A percentile compares a stretch with the other conserved stretches of the same genome.
phyloP scores from a whole-genome alignment of 1,140 invertebrate species.

The Calephelis nemesis region DNA sequence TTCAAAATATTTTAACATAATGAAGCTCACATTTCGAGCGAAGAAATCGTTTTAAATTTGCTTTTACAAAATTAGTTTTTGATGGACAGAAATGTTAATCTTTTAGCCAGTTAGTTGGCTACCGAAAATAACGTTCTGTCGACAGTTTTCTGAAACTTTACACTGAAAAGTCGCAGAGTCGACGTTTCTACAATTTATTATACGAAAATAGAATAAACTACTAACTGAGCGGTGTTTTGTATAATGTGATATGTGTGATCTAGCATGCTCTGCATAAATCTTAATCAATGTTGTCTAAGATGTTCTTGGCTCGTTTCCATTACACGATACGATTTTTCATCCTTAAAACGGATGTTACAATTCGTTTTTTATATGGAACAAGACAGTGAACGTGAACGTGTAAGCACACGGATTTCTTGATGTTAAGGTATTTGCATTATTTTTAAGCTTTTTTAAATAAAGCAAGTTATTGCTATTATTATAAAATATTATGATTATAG shows the following conservation, averaged over 20 bases:
- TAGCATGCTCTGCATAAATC: constrained; percentile 53
- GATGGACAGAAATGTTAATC: constrained; percentile 63
- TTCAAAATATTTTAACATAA: constrained; percentile 28
- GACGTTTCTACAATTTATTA: constrained; percentile 31
- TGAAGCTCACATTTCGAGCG: constrained; percentile 35
- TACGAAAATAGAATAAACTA: constrained; percentile 48
- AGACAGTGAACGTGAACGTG: not conserved
- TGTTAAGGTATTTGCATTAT: no score
- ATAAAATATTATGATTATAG: no score
- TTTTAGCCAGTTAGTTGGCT: constrained; percentile 51
- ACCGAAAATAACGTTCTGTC: constrained; percentile 58
- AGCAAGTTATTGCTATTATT: no score
- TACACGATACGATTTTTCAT: constrained; percentile 31
- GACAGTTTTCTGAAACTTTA: constrained; percentile 57
- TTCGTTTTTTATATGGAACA: no score
- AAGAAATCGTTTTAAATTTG: constrained; percentile 43
- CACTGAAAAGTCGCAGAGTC: constrained; percentile 59
- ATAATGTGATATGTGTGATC: constrained; percentile 52
- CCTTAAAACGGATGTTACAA: no score
- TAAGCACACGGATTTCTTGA: not conserved
- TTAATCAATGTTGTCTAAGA: constrained; percentile 40
- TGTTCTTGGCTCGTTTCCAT: constrained; percentile 33
- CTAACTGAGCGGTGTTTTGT: constrained; percentile 42
- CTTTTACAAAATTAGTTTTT: constrained; percentile 58
- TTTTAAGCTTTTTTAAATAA: no score